These are phyloP conservation scores for Ellobius talpinus DNA, from an alignment of 2,113 vertebrate genomes.

Conservation along the genomic window DNA sequence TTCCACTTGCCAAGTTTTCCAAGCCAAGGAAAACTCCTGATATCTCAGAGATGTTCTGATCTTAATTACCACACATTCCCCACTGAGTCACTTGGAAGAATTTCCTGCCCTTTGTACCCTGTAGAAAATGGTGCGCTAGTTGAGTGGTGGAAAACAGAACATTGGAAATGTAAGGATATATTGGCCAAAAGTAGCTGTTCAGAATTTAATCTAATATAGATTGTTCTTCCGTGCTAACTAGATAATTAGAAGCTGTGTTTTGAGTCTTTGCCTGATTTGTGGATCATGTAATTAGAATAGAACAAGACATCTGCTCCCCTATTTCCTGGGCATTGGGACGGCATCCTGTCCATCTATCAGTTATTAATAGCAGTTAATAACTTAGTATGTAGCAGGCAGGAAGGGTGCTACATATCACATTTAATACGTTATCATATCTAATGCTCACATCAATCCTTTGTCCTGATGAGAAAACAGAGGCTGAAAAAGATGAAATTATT, in stretches of 20 bases:
- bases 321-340: neutral
- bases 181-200: slow-evolving; percentile 8
- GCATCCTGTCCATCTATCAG: slow-evolving; percentile 40
- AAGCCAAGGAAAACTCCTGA: neutral
- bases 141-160: neutral
- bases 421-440: slow-evolving; percentile 13
- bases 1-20: neutral
- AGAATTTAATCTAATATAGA: neutral
- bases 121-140: neutral
- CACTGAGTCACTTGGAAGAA: neutral
- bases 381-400: neutral
- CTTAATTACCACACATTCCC: slow-evolving; percentile 47
- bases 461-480: slow-evolving; percentile 58
- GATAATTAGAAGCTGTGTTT: slow-evolving; percentile 20
- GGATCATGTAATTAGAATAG: slow-evolving; percentile 60
- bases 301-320: slow-evolving; percentile 53
- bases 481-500: neutral
- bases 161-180: slow-evolving; percentile 13
- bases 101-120: neutral
- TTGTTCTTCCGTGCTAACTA: slow-evolving; percentile 52
- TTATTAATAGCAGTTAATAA: slow-evolving; percentile 51
- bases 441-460: slow-evolving; percentile 33
- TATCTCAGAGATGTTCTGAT: slow-evolving; percentile 24
- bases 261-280: slow-evolving; percentile 30
- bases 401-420: neutral